A percentile compares a stretch with the other conserved stretches of the same genome.
phyloP scores from a whole-genome alignment of 2,888 invertebrate species.

The Cantharis rufa region DNA sequence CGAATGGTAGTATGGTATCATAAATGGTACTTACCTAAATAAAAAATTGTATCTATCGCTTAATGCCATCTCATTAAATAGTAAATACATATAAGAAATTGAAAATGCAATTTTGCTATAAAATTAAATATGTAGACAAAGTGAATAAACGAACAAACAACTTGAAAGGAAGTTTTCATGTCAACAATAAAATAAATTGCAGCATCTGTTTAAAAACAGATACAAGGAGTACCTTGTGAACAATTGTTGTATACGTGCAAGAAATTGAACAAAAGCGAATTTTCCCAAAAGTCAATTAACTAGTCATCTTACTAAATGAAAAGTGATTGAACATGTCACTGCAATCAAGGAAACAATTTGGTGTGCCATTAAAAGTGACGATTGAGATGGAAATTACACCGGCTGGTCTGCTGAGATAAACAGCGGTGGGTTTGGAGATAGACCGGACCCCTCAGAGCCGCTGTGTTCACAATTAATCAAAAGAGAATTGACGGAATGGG shows the following conservation, averaged over 20 bases:
- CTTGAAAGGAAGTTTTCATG: background rate
- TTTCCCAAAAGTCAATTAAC: conserved; percentile 55
- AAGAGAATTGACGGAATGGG: conserved; percentile 56
- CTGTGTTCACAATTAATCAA: conserved; percentile 56
- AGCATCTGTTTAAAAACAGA: conserved; percentile 1
- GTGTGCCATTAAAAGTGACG: conserved; percentile 57
- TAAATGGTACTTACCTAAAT: too few species aligned
- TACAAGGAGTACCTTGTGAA: background rate
- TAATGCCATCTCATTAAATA: background rate
- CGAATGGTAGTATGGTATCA: too few species aligned
- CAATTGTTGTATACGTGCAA: conserved; percentile 12
- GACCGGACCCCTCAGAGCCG: conserved; percentile 43
- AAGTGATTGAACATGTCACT: conserved; percentile 58
- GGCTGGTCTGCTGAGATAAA: conserved; percentile 57
- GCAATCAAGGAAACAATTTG: conserved; percentile 57
- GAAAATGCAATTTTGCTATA: background rate
- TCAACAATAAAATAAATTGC: conserved; percentile 3
- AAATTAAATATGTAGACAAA: background rate
- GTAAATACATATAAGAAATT: background rate
- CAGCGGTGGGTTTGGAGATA: conserved; percentile 47
- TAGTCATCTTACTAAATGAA: conserved; percentile 57
- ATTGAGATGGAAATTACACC: conserved; percentile 58
- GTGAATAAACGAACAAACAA: background rate
- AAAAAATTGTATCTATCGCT: background rate
- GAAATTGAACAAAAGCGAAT: conserved; percentile 24